Evolutionary conservation across 2,888 invertebrate species (phyloP).

Genomic region (Plagodis dolabraria): DNA sequence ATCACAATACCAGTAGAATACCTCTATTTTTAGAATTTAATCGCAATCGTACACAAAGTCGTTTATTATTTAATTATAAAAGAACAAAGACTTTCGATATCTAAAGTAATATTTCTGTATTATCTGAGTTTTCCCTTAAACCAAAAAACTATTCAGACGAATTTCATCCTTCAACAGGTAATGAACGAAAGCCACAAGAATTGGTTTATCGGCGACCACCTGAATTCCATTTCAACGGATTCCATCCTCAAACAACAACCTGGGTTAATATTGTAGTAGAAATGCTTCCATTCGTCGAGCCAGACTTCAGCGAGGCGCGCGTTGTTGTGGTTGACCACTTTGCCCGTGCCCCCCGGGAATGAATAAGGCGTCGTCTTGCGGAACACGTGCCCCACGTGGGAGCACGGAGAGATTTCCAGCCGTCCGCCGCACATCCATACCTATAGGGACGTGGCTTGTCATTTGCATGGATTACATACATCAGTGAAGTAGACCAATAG

Average conservation of each 20-base stretch:
- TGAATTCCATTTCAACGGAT: slow-evolving; percentile 14
- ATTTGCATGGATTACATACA: slow-evolving; percentile 7
- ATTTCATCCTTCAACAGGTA: too few relatives aligned
- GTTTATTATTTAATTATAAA: too few relatives aligned
- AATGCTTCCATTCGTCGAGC: slow-evolving; percentile 99
- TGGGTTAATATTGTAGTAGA: slow-evolving; percentile 99
- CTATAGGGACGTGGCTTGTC: slow-evolving; percentile 74
- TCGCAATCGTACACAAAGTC: too few relatives aligned
- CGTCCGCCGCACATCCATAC: slow-evolving; percentile 99
- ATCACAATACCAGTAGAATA: too few relatives aligned
- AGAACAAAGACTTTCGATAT: too few relatives aligned
- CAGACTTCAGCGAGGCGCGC: slow-evolving; percentile 99
- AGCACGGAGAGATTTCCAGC: slow-evolving; percentile 97
- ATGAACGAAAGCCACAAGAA: too few relatives aligned
- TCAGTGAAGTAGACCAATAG: too few relatives aligned
- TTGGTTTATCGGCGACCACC: neutral
- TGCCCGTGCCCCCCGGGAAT: slow-evolving; percentile 98
- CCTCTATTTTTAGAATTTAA: too few relatives aligned
- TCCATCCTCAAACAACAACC: slow-evolving; percentile 79
- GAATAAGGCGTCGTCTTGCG: slow-evolving; percentile 99
- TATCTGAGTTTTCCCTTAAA: too few relatives aligned
- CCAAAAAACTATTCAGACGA: too few relatives aligned
- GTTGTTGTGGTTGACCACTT: slow-evolving; percentile 99
- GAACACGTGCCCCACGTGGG: slow-evolving; percentile 98
- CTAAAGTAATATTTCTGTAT: too few relatives aligned